Evolutionary conservation across 2,797 vertebrate species (phyloP).

Genomic region (Eulemur albifrons): DNA sequence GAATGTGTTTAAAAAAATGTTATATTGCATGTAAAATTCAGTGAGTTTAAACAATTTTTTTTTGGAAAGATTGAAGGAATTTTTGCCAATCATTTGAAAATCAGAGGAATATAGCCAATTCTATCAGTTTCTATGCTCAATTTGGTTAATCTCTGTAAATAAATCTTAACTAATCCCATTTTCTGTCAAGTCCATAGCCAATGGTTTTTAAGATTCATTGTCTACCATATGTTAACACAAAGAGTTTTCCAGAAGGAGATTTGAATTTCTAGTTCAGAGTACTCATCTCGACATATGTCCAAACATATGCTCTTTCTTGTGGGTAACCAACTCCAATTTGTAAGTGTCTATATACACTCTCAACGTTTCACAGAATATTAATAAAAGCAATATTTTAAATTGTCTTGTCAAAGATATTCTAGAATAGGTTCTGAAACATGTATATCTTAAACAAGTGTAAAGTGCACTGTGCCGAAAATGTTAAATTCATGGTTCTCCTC

Average conservation of each 20-base stretch:
- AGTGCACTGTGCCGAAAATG: not conserved
- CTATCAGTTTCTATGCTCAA: conserved; percentile 16
- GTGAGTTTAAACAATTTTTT: not conserved
- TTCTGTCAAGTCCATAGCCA: conserved; percentile 61
- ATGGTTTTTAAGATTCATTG: conserved; percentile 68
- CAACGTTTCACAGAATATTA: conserved; percentile 5
- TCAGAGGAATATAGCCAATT: conserved; percentile 1
- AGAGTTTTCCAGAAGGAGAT: conserved; percentile 75
- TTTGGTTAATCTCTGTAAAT: conserved; percentile 60
- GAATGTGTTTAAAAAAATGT: not conserved
- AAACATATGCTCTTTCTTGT: conserved; percentile 70
- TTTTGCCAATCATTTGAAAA: conserved; percentile 40
- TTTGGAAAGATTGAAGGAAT: not conserved
- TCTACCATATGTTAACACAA: conserved; percentile 67
- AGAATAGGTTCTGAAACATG: not conserved
- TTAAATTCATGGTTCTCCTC: not conserved
- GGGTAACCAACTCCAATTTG: conserved; percentile 42
- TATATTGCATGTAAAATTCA: not conserved
- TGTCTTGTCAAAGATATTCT: not conserved
- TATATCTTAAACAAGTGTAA: not conserved
- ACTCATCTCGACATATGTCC: conserved; percentile 71
- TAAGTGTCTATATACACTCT: not conserved
- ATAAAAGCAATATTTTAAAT: conserved; percentile 6
- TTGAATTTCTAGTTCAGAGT: conserved; percentile 66
- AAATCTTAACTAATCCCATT: conserved; percentile 69